A percentile compares a stretch with the other conserved stretches of the same genome.
phyloP scores from a whole-genome alignment of 2,888 invertebrate genomes.

The Stenolophus ochropezus region DNA sequence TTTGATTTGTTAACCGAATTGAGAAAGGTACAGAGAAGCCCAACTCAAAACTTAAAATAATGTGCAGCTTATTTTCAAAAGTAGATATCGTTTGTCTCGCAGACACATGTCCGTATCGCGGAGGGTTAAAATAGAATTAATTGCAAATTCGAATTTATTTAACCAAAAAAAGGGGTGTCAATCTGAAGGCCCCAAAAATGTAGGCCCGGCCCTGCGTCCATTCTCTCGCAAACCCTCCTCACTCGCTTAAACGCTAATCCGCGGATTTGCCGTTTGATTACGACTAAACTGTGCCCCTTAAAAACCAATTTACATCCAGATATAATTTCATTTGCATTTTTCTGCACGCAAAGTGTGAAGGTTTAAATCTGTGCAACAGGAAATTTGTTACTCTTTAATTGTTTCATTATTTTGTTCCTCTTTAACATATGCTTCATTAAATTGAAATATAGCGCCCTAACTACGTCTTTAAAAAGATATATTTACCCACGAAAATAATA shows the following conservation, averaged over 20 bases:
- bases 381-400: not conserved
- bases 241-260: conserved; percentile 40
- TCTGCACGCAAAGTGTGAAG: conserved; percentile 4
- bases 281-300: conserved; percentile 13
- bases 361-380: not conserved
- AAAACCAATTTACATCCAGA: conserved; percentile 48
- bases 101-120: too few species aligned
- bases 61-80: too few species aligned
- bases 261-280: not conserved
- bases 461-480: not conserved
- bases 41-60: too few species aligned
- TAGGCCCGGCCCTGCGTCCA: too few species aligned
- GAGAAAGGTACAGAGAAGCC: too few species aligned
- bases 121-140: too few species aligned
- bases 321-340: conserved; percentile 45
- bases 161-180: too few species aligned
- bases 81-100: too few species aligned
- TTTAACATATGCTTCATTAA: not conserved
- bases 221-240: too few species aligned
- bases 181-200: too few species aligned
- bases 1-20: too few species aligned
- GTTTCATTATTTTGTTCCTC: not conserved
- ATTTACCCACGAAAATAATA: not conserved
- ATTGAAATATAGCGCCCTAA: not conserved
- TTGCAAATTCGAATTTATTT: too few species aligned